These are phyloP conservation scores for Gallirallus australis DNA, from an alignment of 2,797 vertebrate species.

Conservation along the genomic window DNA sequence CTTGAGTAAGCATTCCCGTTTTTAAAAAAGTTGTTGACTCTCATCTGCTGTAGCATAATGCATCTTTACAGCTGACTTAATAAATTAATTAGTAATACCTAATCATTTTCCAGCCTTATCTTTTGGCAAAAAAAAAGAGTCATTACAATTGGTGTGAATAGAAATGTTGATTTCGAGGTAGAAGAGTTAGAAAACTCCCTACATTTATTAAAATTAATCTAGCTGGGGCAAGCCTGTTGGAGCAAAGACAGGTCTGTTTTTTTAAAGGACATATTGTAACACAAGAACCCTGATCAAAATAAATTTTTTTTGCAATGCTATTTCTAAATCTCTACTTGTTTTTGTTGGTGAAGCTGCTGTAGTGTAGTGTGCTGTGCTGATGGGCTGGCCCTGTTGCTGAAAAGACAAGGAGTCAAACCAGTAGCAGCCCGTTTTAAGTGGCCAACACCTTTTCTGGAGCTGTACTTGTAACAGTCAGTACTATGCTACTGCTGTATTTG, in stretches of 20 bases:
- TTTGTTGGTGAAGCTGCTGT: background rate
- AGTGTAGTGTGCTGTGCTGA: background rate
- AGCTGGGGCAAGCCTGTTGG: background rate
- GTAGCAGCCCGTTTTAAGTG: background rate
- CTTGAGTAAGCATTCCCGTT: background rate
- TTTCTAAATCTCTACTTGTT: background rate
- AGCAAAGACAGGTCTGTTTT: background rate
- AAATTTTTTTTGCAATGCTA: accelerated
- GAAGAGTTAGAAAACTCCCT: background rate
- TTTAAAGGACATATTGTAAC: background rate
- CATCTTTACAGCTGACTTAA: background rate
- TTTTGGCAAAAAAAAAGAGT: background rate
- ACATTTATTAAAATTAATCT: background rate
- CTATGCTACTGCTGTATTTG: background rate
- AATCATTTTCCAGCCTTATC: background rate
- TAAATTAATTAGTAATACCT: background rate
- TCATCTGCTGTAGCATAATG: background rate
- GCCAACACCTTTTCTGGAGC: background rate
- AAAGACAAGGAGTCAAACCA: background rate
- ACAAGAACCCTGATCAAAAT: background rate
- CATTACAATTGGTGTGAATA: background rate
- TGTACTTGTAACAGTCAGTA: background rate
- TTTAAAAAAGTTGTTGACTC: background rate
- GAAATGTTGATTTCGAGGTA: background rate
- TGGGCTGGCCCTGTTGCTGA: background rate